These are phyloP conservation scores for Yponomeuta malinellus DNA, from an alignment of 2,888 invertebrate genomes.

Conservation along the genomic window DNA sequence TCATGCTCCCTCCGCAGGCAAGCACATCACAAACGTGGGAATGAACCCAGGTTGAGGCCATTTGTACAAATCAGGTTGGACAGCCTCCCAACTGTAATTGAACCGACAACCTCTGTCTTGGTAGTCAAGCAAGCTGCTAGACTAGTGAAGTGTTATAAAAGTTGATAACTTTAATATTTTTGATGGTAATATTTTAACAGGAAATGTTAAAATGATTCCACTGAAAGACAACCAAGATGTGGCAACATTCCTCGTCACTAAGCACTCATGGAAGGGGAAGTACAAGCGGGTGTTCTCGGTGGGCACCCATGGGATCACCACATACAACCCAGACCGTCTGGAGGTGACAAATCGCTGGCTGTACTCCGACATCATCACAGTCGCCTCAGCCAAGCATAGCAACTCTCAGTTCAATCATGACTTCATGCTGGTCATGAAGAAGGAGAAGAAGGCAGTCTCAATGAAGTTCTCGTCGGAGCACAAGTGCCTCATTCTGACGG, in stretches of 20 bases:
- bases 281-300: constrained; percentile 98
- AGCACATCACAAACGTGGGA: too few species aligned
- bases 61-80: too few species aligned
- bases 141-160: too few species aligned
- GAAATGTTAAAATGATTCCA: constrained; percentile 83
- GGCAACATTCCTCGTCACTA: constrained; percentile 96
- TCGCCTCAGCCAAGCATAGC: constrained; percentile 77
- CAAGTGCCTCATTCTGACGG: constrained; percentile 92
- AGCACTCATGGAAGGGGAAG: constrained; percentile 99
- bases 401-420: constrained; percentile 77
- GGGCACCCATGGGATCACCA: constrained; percentile 95
- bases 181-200: constrained; percentile 29
- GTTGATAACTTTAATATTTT: background rate
- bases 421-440: constrained; percentile 89
- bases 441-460: constrained; percentile 92
- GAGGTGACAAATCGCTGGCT: constrained; percentile 93
- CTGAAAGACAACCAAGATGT: constrained; percentile 96
- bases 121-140: too few species aligned
- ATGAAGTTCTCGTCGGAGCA: constrained; percentile 98
- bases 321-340: constrained; percentile 87
- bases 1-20: too few species aligned
- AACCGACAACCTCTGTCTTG: too few species aligned
- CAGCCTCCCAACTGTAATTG: too few species aligned
- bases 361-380: constrained; percentile 86
- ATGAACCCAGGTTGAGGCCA: too few species aligned